Base-by-base conservation (phyloP, 2,888 invertebrate species). In the Ganaspis brasiliensis region DNA sequence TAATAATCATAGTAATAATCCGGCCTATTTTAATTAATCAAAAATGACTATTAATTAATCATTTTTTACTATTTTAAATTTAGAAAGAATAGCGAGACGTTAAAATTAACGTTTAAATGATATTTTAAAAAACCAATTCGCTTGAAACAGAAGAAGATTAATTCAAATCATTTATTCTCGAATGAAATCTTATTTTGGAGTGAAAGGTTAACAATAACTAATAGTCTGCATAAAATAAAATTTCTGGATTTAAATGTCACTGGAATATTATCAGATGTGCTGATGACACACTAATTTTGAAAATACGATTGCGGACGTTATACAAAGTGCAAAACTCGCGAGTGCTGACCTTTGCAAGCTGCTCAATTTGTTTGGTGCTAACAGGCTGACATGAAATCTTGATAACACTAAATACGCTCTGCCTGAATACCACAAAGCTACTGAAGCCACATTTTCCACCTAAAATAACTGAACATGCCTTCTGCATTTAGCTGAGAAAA, bases 341-440 rank as follows among this genome's bases (percentile, higher is more conserved):
- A 61, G 16, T 37, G 37, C 61, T 61, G 61, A 61, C 37, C 61
- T 61, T 61, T 61, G 61, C 37, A 61, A 37, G 63, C 63, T 63
- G 37, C 19, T 37, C 63, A 63, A 40, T 63, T 63, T 37, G 21
- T 63, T 40, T 63, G 37, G 63, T 40, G 63, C 21, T 37, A 63
- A 63, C 37, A 40, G 63, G 14, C 63, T 63, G 40, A 63, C 37
- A 40, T 35, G 12, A 63, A 63, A 63, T 37, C 63, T 40, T 61
- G 61, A 63, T 40, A 37, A 63, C 37, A 63, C 37, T 63, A 63
- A 63, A 63, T 61, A 61, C 37, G 52, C 37, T 40, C 14, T 21
- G 37, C 37, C 37, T 37, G 21, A 8, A 2, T 63, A 63, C 37
- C 63, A 40, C 21, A 21, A 63, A 37, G 37, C 63, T 37, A 40